Base-by-base conservation (phyloP, 2,113 vertebrate genomes). In the Cololabis saira region DNA sequence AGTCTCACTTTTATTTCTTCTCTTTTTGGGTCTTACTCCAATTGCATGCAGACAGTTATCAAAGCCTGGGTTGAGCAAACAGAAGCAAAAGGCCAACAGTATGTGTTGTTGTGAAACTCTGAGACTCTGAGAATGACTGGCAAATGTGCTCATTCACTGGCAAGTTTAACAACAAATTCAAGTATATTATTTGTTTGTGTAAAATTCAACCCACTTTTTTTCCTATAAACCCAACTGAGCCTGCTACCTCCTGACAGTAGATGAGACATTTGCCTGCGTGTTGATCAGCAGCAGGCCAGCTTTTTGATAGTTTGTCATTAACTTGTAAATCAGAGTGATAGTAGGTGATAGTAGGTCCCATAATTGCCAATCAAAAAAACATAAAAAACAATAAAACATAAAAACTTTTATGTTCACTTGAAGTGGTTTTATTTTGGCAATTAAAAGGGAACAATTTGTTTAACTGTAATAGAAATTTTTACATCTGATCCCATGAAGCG, bases 61-160 rank as follows among this genome's bases (percentile, higher is more conserved):
- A 69, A 48, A 80, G 55, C 12, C 48, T 24, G 52, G 47, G 49
- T 66, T 75, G 48, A 81, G 68, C 66, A 89, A 91, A 89, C 68
- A 89, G 61, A 48, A 62, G 69, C 71, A 74, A 71, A 57, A 49
- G 67, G 52, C 50, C 71, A 61, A 48, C 44, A 64, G 61, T 24
- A 37, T 40, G 48, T 30, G 54, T 42, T 42, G 61, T 41, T 47
- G 18, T 41, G 57, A 47, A 71, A 22, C 40, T 47, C 19, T n/a
- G 33, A 37, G 10, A 37, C 33, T 37, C 33, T 7, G 33, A 37
- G 5, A 37, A 37, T 1, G 33, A 37, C 6, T 11, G 10, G 33
- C 33, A 37, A 9, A 37, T 37, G 10, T 37, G 33, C 33, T 37
- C 33, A 27, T 27, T 27, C 24, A 37, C 33, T 37, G 33, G 10